Percentiles rank a stretch among this genome's conserved stretches.
These are phyloP conservation scores for Catostomus latipinnis DNA, from an alignment of 2,797 vertebrate genomes.

Conservation along the genomic window DNA sequence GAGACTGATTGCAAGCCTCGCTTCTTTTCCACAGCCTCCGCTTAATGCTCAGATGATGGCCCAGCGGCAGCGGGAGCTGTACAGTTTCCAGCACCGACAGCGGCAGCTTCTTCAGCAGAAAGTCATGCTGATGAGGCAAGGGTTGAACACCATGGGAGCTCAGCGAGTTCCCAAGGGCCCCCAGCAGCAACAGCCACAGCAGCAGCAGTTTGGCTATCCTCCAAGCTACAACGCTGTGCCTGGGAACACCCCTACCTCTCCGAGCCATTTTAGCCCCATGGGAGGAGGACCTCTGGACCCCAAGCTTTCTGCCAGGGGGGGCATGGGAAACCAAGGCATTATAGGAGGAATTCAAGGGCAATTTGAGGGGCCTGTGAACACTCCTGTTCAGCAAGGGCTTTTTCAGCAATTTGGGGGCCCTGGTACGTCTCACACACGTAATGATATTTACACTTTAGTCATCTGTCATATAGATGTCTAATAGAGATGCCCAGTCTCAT, in stretches of 20 bases:
- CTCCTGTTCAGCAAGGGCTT: conserved; percentile 87
- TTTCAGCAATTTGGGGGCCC: conserved; percentile 90
- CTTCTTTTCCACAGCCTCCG: conserved; percentile 79
- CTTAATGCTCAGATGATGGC: conserved; percentile 96
- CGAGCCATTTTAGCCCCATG: conserved; percentile 82
- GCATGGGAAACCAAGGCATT: conserved; percentile 83
- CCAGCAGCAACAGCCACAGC: conserved; percentile 65
- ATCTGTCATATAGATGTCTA: neutral
- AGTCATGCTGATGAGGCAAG: conserved; percentile 91
- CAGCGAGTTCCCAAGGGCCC: conserved; percentile 71
- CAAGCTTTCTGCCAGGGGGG: conserved; percentile 77
- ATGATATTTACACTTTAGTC: neutral
- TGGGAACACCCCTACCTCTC: conserved; percentile 86
- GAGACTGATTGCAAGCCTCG: neutral
- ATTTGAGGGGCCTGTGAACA: conserved; percentile 80
- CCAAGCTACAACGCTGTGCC: conserved; percentile 83
- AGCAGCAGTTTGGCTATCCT: conserved; percentile 88
- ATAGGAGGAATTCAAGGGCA: conserved; percentile 84
- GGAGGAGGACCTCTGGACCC: conserved; percentile 77
- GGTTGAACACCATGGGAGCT: conserved; percentile 78
- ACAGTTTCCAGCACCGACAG: conserved; percentile 94
- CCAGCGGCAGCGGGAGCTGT: conserved; percentile 92
- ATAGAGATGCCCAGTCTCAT: neutral
- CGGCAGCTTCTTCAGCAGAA: conserved; percentile 93
- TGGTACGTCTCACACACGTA: conserved; percentile 72